Base-by-base conservation (phyloP, 2,113 vertebrate species). In the Fulmarus glacialis region DNA sequence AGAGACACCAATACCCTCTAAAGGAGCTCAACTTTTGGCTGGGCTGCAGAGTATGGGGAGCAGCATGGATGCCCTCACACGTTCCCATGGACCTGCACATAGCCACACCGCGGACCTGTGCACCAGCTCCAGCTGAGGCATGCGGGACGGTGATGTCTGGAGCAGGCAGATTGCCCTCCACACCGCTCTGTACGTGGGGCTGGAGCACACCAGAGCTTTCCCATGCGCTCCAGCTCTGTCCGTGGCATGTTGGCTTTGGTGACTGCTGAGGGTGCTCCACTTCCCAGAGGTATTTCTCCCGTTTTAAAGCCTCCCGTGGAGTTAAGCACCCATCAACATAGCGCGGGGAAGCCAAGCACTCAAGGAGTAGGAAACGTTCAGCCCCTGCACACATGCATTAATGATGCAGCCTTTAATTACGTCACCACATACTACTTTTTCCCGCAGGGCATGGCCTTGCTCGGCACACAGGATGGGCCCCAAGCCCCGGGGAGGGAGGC, bases 401-500 rank as follows among this genome's bases (percentile, higher is more conserved):
- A 79, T 40, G 84, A 82, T 79, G 56, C 77, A 89, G 78, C 87
- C 94, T 82, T 83, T 91, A 82, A 82, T 95, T 94, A 95, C 5
- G 0, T 97, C 93, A 95, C 47, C 84, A 67, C 40, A 75, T 64
- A 68, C 70, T 91, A 59, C 53, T 79, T 92, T 89, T 75, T 95
- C 95, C 91, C 26, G 0, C 43, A 68, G 93, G 84, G 34, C 73
- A 87, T 0, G 0, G 89, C 77, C 80, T 94, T 0, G 1, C 77
- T 87, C 60, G 0, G 80, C 89, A 75, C 91, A 92, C 89, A 94
- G 97, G 91, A 97, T 94, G 93, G 87, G 92, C 95, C 87, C 29
- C 94, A 67, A 63, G 78, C 94, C 87, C 84, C 3, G 1, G 78
- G 86, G 91, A 94, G 68, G 89, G 56, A 87, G 64, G 52, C 21